Evolutionary conservation across 2,113 vertebrate genomes (phyloP).

Genomic region (Vicugna pacos): DNA sequence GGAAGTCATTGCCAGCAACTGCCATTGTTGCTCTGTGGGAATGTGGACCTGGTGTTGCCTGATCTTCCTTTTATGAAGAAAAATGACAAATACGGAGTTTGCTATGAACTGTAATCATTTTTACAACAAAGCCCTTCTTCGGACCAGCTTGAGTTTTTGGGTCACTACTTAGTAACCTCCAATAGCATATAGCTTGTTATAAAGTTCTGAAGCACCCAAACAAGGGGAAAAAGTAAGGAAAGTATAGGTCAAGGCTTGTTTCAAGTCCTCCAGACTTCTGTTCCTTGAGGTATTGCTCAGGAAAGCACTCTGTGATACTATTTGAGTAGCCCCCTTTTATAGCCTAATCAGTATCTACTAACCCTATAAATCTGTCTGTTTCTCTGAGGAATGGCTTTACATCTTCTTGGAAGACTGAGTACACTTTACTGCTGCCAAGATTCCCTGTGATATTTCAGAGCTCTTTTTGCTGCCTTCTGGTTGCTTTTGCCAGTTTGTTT

Average conservation of each 20-base stretch:
- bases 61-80: not conserved
- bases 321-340: not conserved
- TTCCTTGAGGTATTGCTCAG: not conserved
- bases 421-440: slow-evolving; percentile 62
- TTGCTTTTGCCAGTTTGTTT: slow-evolving; percentile 50
- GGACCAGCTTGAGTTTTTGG: not conserved
- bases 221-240: not conserved
- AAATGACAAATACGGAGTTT: not conserved
- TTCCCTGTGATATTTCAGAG: slow-evolving; percentile 66
- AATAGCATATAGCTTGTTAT: not conserved
- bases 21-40: not conserved
- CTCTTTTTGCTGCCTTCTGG: slow-evolving; percentile 54
- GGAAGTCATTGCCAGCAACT: not conserved
- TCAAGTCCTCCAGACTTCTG: not conserved
- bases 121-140: not conserved
- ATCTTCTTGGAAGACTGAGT: slow-evolving; percentile 63
- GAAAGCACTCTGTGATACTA: not conserved
- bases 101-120: not conserved
- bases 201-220: not conserved
- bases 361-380: slow-evolving; percentile 51
- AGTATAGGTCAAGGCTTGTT: not conserved
- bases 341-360: slow-evolving; percentile 53
- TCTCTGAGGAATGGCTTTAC: slow-evolving; percentile 53
- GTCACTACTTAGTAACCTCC: not conserved
- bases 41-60: not conserved